Percentiles rank a stretch among this genome's conserved stretches.
Evolutionary conservation across 1,140 invertebrate species (phyloP).

Genomic region (Planococcus citri): DNA sequence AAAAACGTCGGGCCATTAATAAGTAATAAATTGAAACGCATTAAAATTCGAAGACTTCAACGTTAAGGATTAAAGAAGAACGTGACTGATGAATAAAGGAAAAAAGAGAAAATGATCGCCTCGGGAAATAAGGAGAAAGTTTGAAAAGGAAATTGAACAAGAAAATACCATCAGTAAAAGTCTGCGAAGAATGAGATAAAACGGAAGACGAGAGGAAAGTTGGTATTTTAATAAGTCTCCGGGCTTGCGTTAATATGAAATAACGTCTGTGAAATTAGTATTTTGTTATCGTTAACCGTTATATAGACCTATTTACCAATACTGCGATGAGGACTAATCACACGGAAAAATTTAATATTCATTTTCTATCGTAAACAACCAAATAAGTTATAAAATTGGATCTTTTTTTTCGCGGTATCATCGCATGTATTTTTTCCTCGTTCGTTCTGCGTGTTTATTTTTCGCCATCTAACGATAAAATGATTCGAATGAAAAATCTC

Average conservation of each 20-base stretch:
- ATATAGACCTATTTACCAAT: neutral
- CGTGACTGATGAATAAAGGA: slow-evolving; percentile 18
- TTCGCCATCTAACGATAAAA: too few species aligned
- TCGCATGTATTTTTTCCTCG: too few species aligned
- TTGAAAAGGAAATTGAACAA: slow-evolving; percentile 18
- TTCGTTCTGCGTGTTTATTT: too few species aligned
- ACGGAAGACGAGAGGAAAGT: slow-evolving; percentile 12
- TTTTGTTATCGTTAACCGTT: slow-evolving; percentile 14
- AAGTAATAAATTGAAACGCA: slow-evolving; percentile 7
- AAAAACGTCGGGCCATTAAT: neutral
- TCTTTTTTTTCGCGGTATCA: too few species aligned
- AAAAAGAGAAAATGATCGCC: slow-evolving; percentile 15
- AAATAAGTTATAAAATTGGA: neutral
- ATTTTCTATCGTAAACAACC: slow-evolving; percentile 4
- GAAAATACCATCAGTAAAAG: slow-evolving; percentile 20
- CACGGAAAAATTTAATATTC: slow-evolving; percentile 16
- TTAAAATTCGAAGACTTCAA: slow-evolving; percentile 7
- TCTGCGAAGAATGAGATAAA: slow-evolving; percentile 18
- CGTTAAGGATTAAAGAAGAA: slow-evolving; percentile 15
- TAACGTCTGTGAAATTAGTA: slow-evolving; percentile 18
- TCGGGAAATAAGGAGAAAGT: slow-evolving; percentile 14
- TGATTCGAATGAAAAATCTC: too few species aligned
- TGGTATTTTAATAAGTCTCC: slow-evolving; percentile 15
- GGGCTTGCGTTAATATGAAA: slow-evolving; percentile 11
- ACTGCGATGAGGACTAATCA: neutral